A percentile compares a stretch with the other conserved stretches of the same genome.
These are phyloP conservation scores for Meles meles DNA, from an alignment of 2,113 vertebrate genomes.

Conservation along the genomic window DNA sequence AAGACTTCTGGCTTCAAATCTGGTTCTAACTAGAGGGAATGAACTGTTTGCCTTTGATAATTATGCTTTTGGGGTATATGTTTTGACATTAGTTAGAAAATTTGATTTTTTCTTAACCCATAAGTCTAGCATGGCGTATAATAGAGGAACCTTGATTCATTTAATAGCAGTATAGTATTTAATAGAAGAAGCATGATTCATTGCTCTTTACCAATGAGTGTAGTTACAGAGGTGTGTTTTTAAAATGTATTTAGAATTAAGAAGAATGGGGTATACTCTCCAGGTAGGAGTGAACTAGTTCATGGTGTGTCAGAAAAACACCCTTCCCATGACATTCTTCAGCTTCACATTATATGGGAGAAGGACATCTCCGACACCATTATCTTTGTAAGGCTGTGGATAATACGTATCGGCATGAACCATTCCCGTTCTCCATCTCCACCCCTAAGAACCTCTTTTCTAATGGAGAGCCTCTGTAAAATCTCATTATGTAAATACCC, in stretches of 20 bases:
- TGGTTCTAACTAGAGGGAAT: neutral
- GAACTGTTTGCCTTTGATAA: neutral
- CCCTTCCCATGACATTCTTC: neutral
- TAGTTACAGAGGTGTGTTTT: neutral
- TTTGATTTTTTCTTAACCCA: neutral
- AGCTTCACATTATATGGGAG: neutral
- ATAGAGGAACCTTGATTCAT: neutral
- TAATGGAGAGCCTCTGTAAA: neutral
- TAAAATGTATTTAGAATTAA: neutral
- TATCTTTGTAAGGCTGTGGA: neutral
- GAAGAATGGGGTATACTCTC: neutral
- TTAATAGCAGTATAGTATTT: neutral
- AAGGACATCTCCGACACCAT: accelerated
- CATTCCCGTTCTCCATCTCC: neutral
- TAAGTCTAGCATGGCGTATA: neutral
- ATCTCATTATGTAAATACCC: neutral
- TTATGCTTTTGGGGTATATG: neutral
- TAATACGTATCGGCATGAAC: neutral
- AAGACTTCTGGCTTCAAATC: neutral
- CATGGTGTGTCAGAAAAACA: neutral
- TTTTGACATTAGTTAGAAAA: neutral
- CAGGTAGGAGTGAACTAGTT: neutral
- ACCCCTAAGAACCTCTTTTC: neutral
- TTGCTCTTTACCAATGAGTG: neutral
- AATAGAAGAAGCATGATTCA: neutral